Base-by-base conservation (phyloP, 2,113 vertebrate genomes). In the Neopipo cinnamomea region DNA sequence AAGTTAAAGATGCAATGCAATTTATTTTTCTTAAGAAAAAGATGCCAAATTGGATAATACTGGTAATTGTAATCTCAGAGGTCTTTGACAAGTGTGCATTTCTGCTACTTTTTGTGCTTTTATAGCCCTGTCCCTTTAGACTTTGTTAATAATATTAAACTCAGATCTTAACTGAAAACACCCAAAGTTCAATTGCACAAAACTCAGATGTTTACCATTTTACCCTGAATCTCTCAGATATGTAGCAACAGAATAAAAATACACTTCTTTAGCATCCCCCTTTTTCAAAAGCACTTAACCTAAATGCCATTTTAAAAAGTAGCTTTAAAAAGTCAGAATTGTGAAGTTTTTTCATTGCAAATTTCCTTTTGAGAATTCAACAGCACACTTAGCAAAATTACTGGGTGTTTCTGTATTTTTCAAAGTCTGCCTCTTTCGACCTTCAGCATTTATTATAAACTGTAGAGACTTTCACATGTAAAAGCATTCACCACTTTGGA, bases 331-430 rank as follows among this genome's bases (percentile, higher is more conserved):
- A 12, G 3, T 6, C 42, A n/a, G 44, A 37, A 79, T 15, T 14
- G 8, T 37, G 9, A 6, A 15, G 1, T 44, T 61, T 52, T 44
- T 86, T 59, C 8, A 52, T 9, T 11, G 6, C 39, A 62, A 6
- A 1, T 52, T 65, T 39, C n/a, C 46, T 66, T 80, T 24, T 35
- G 24, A 93, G 30, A 77, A 30, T 70, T 63, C 55, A 62, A 8
- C 42, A 41, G 10, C 2, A 1, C 0, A 9, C 22, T 70, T 12
- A 46, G 14, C 1, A 0, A 53, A 84, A 53, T 5, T 5, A 3
- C 7, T 46, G 20, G 13, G 15, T 0, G 2, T 44, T 52, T 25
- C 46, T 24, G 8, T 12, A 10, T 24, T 55, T 79, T n/a, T 84
- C 28, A 41, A 72, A 28, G 39, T 20, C 77, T 87, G 9, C 28